Conservation (phyloP, 2,113 vertebrate species). For the Orientallactaga bullata region DNA sequence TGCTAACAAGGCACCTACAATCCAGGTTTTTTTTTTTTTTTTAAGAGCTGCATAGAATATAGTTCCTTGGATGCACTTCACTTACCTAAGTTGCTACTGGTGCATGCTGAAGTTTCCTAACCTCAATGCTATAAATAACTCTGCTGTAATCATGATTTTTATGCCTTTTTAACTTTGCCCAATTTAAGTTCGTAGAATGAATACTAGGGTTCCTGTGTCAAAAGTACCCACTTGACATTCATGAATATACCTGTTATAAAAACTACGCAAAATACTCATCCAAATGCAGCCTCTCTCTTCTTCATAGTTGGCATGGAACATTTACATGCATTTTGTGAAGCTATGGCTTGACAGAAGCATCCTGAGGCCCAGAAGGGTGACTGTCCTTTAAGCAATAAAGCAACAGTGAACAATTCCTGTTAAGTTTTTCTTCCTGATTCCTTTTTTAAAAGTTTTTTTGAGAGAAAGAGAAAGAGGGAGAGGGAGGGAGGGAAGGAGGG, state of each 20-base stretch:
- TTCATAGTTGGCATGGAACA: not conserved
- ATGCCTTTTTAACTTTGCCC: not conserved
- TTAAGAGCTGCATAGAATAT: not conserved
- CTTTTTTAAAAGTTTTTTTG: no score
- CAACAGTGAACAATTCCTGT: not conserved
- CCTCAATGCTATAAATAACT: constrained; percentile 23
- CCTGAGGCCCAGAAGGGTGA: not conserved
- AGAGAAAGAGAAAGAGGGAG: no score
- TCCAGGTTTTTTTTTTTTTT: not conserved
- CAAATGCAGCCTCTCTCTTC: not conserved
- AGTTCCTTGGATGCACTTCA: not conserved
- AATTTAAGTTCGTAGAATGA: constrained; percentile 31
- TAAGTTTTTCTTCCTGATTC: not conserved
- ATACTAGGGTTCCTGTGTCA: not conserved
- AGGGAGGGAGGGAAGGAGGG: no score
- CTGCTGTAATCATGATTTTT: not conserved
- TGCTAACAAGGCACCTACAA: no score
- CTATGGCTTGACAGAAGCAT: not conserved
- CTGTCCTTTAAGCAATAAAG: not conserved
- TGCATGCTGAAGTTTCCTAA: not conserved
- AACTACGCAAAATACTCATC: not conserved
- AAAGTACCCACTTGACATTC: not conserved
- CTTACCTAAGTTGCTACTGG: not conserved
- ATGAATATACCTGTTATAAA: not conserved
- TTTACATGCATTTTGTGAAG: constrained; percentile 32